A percentile compares a stretch with the other conserved stretches of the same genome.
Conservation (phyloP, 2,113 vertebrate genomes). For the Pogonocichla stellata region DNA sequence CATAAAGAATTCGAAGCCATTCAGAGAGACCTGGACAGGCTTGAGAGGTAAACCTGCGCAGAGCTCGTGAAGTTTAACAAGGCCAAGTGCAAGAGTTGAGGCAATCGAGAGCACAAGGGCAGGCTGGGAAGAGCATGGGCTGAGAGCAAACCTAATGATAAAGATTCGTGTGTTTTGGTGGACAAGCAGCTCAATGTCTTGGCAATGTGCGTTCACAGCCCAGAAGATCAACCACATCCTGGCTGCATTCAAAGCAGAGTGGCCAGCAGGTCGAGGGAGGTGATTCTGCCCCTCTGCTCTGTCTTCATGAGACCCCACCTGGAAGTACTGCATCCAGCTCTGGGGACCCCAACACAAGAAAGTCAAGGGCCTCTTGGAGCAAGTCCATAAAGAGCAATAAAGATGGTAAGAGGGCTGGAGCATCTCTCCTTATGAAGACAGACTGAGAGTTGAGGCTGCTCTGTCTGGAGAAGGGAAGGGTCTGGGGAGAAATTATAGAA, state of each 20-base stretch:
- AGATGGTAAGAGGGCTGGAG: neutral
- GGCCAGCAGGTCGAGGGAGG: neutral
- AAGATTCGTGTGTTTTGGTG: neutral
- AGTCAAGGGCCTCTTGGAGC: neutral
- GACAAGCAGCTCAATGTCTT: neutral
- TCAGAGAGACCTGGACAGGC: neutral
- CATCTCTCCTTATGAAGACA: neutral
- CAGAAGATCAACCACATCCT: neutral
- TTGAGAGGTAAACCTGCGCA: neutral
- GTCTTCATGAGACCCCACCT: neutral
- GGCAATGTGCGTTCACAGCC: neutral
- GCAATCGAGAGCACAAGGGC: neutral
- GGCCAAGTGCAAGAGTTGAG: neutral
- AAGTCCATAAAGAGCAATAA: neutral
- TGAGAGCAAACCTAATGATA: neutral
- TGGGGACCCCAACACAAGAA: no score
- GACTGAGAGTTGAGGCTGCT: neutral
- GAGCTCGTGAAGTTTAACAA: neutral
- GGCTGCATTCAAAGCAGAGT: neutral
- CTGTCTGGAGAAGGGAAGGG: neutral
- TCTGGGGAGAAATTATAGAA: neutral
- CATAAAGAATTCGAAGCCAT: neutral
- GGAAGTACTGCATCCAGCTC: neutral
- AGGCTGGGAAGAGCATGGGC: neutral
- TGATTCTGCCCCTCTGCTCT: neutral